Evolutionary conservation across 1,140 invertebrate genomes (phyloP), one percentile per base, ranked within the genome.

Genomic region (Formica selysi): DNA sequence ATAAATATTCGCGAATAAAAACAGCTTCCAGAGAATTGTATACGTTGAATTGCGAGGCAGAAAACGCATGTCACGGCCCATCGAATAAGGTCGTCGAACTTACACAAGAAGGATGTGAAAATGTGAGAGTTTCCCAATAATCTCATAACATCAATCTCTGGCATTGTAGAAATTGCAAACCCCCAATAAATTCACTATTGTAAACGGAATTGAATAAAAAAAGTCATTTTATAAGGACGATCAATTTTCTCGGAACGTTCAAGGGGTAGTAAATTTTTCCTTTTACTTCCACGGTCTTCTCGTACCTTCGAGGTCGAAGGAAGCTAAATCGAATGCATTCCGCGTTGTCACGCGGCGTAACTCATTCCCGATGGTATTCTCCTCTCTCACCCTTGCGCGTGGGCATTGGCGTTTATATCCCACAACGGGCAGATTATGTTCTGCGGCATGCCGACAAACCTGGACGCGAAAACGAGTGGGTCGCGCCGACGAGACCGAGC

Each of bases 401-500:
- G 51, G 83, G 74, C 26, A 32, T 48, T 59, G 44, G 74, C 36
- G 51, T 68, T 87, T 62, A 64, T 62, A 65, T 87, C 65, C 38
- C 76, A 62, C 76, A 62, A 38, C 29, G 62, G 41, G 70, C 80
- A 80, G 70, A 76, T 87, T 83, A 57, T 85, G 80, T 80, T 64
- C 44, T 48, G 57, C 61, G 70, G 62, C 73, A 61, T 76, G 36
- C 85, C 83, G 57, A 51, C 54, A 86, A 86, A 68, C 57, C 44
- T 48, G 48, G 38, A 48, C 54, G 57, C 41, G 61, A 57, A 70
- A 89, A 74, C 68, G 89, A 90, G 91, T 91, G 91, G 83, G 91
- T 64, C 80, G 86, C 54, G 38, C 22, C 64, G 86, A 74, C 76
- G 59, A 76, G 80, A 41, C 16, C 68, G 61, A 84, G 71, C n/a